Evolutionary conservation across 2,797 vertebrate species (phyloP), one percentile per base, ranked within the genome.

Genomic region (Siniperca undulata): DNA sequence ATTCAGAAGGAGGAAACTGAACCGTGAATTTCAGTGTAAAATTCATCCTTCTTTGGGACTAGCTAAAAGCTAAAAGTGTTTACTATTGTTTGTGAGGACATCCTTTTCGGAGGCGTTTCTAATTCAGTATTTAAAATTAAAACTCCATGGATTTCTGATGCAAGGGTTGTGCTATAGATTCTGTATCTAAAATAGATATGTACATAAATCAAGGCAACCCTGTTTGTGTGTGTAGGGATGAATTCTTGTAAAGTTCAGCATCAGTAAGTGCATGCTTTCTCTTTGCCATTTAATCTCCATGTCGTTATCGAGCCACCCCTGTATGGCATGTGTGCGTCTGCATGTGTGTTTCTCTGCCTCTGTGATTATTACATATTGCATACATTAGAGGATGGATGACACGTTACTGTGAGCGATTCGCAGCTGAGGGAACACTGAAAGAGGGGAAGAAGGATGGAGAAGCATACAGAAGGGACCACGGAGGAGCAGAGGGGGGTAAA

Each of bases 261-360:
- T 84, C 85, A 74, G 55, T 69, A 60, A 50, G 50, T 70, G 64
- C 48, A 11, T 8, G 61, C 40, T 24, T 83, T 76, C 66, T 38
- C 81, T 69, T 60, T 77, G 60, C 86, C 75, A 72, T 91, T 92
- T 80, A 84, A 87, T 88, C 89, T 91, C 81, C 82, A 84, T 84
- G 79, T 83, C 76, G 84, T 90, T 89, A 90, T 78, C 2, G 19
- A 76, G 62, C 50, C 74, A 70, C 27, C 40, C 16, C 72, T 64
- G 77, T n/a, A 3, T 42, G 24, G n/a, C 58, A 17, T 30, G 36
- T 38, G 60, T 55, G 55, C 2, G 7, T 70, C 14, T 24, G n/a
- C 27, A 16, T 52, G 42, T 56, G 66, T 56, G 74, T 66, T 42
- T 70, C 22, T 62, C 9, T 48, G 50, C 48, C 48, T 78, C 65